Conservation (phyloP, 2,888 invertebrate species). For the Synergus itoensis region DNA sequence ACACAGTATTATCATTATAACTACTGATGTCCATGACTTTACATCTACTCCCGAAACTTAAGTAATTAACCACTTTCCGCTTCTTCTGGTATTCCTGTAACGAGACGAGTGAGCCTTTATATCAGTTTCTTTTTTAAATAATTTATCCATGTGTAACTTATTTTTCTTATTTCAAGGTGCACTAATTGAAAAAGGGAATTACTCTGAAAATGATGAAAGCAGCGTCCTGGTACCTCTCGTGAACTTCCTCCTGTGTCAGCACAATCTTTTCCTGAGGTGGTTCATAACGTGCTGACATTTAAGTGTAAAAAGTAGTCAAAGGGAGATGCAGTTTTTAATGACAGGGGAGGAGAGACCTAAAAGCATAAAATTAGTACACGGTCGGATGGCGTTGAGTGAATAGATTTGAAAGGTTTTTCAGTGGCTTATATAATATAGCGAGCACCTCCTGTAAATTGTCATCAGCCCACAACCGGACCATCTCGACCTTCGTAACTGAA, state of each 20-base stretch:
- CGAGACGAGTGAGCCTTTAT: neutral
- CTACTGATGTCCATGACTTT: slow-evolving; percentile 73
- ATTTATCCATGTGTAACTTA: neutral
- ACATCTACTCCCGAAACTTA: slow-evolving; percentile 73
- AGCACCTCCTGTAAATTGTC: neutral
- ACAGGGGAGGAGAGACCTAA: neutral
- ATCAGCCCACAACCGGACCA: neutral
- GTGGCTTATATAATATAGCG: neutral
- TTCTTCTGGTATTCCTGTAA: slow-evolving; percentile 69
- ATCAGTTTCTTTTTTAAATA: neutral
- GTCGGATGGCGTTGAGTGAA: neutral
- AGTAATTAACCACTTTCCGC: slow-evolving; percentile 63
- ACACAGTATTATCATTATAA: slow-evolving; percentile 73
- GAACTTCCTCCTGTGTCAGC: slow-evolving; percentile 69
- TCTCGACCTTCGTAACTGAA: neutral
- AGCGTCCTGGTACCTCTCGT: slow-evolving; percentile 72
- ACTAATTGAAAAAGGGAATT: slow-evolving; percentile 46
- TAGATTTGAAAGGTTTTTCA: neutral
- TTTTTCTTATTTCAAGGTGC: neutral
- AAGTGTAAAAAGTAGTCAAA: slow-evolving; percentile 43
- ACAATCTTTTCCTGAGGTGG: slow-evolving; percentile 65
- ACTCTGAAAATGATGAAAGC: slow-evolving; percentile 74
- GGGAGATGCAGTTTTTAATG: neutral
- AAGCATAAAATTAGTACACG: slow-evolving; percentile 16
- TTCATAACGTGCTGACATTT: slow-evolving; percentile 71